Percentiles rank a stretch among this genome's conserved stretches.
These are phyloP conservation scores for Nephrocerus scutellatus DNA, from an alignment of 2,888 invertebrate species.

Conservation along the genomic window DNA sequence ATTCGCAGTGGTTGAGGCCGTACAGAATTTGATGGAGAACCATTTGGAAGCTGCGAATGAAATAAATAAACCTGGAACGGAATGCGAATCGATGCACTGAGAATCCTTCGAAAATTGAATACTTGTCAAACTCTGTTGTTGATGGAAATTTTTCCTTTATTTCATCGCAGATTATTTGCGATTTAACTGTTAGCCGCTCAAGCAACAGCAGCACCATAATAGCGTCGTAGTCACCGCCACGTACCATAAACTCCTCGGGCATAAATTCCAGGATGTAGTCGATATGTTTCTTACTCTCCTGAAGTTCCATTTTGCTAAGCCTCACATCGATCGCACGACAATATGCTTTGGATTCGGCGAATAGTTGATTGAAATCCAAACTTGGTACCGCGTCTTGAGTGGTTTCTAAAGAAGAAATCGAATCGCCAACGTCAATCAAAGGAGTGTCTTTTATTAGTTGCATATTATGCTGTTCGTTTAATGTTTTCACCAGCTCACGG, in stretches of 20 bases:
- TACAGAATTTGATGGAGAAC: constrained; percentile 60
- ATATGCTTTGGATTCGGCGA: constrained; percentile 54
- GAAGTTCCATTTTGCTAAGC: constrained; percentile 77
- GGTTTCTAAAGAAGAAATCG: constrained; percentile 44
- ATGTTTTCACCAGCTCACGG: constrained; percentile 81
- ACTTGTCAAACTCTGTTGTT: constrained; percentile 66
- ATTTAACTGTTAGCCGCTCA: constrained; percentile 76
- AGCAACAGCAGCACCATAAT: constrained; percentile 77
- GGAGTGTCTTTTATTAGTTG: constrained; percentile 52
- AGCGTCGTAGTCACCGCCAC: constrained; percentile 82
- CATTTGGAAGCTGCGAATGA: constrained; percentile 70
- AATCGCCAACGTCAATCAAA: constrained; percentile 53
- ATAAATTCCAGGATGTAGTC: constrained; percentile 86
- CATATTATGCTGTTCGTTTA: constrained; percentile 71
- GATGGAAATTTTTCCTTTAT: constrained; percentile 78
- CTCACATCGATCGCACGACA: constrained; percentile 86
- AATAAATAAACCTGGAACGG: constrained; percentile 66
- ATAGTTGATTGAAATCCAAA: constrained; percentile 67
- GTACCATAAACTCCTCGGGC: constrained; percentile 86
- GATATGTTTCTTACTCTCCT: constrained; percentile 77
- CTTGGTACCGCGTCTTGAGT: constrained; percentile 42
- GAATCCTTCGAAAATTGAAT: constrained; percentile 71
- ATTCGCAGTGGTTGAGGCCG: constrained; percentile 70
- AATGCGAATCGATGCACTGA: constrained; percentile 85
- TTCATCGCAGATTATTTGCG: constrained; percentile 83